Evolutionary conservation across 2,888 invertebrate genomes (phyloP).

Genomic region (Rhamnusium bicolor): DNA sequence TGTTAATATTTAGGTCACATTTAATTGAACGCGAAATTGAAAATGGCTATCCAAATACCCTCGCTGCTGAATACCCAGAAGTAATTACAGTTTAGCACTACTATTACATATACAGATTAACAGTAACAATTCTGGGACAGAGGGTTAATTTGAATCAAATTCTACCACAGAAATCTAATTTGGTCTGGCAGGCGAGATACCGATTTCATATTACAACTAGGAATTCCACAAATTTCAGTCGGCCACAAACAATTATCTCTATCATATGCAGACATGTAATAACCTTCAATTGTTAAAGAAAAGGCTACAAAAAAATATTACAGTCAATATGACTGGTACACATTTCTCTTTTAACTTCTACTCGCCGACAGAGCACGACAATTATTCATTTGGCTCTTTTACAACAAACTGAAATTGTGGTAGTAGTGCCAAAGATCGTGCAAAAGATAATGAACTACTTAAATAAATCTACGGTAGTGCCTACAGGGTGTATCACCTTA

Average conservation of each 20-base stretch:
- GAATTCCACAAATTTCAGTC: slow-evolving; percentile 22
- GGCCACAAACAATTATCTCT: slow-evolving; percentile 41
- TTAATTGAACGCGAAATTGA: slow-evolving; percentile 3
- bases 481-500: too few species aligned
- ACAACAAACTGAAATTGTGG: too few species aligned
- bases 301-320: too few species aligned
- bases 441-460: too few species aligned
- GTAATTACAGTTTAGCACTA: slow-evolving; percentile 10
- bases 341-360: too few species aligned
- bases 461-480: too few species aligned
- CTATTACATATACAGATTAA: slow-evolving; percentile 15
- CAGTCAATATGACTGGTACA: too few species aligned
- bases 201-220: slow-evolving; percentile 7
- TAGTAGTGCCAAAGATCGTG: too few species aligned
- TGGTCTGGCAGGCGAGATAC: slow-evolving; percentile 5
- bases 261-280: slow-evolving; percentile 1
- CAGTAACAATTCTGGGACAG: not conserved
- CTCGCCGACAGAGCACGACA: too few species aligned
- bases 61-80: not conserved
- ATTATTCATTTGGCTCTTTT: too few species aligned
- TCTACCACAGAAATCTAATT: slow-evolving; percentile 5
- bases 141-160: slow-evolving; percentile 20
- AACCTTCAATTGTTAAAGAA: not conserved
- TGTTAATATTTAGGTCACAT: too few species aligned
- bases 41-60: not conserved